Evolutionary conservation across 2,888 invertebrate species (phyloP).

Genomic region (Rhogogaster chlorosoma): DNA sequence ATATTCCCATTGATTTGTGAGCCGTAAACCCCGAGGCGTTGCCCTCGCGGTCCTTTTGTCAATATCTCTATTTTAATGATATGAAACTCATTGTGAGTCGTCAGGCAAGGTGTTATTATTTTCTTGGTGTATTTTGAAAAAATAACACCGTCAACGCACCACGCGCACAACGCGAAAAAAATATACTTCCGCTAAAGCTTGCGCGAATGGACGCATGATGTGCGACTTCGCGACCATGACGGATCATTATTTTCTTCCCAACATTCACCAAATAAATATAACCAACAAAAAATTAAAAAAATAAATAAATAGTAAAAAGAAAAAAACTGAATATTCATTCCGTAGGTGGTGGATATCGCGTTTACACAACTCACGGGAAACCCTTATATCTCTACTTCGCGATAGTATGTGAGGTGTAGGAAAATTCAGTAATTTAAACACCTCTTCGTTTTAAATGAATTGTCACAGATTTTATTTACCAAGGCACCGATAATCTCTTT

Average conservation of each 20-base stretch:
- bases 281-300: not conserved
- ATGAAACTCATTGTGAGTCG: constrained; percentile 62
- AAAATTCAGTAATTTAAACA: not conserved
- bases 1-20: constrained; percentile 77
- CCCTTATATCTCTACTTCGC: not conserved
- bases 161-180: constrained; percentile 8
- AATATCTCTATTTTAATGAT: constrained; percentile 77
- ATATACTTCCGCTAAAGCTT: constrained; percentile 43
- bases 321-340: not conserved
- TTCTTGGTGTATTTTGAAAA: constrained; percentile 62
- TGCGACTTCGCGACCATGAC: constrained; percentile 5
- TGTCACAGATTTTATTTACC: not conserved
- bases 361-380: constrained; percentile 20
- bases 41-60: constrained; percentile 70
- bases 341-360: not conserved
- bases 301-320: not conserved
- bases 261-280: constrained; percentile 17
- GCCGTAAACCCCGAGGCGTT: constrained; percentile 65
- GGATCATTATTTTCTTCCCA: constrained; percentile 43
- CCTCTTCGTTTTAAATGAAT: not conserved
- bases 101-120: constrained; percentile 52
- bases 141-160: constrained; percentile 57
- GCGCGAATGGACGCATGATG: constrained; percentile 1
- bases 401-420: not conserved
- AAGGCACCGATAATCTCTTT: constrained; percentile 4